These are phyloP conservation scores for Lophochroa leadbeateri DNA, from an alignment of 2,113 vertebrate genomes.

Conservation along the genomic window DNA sequence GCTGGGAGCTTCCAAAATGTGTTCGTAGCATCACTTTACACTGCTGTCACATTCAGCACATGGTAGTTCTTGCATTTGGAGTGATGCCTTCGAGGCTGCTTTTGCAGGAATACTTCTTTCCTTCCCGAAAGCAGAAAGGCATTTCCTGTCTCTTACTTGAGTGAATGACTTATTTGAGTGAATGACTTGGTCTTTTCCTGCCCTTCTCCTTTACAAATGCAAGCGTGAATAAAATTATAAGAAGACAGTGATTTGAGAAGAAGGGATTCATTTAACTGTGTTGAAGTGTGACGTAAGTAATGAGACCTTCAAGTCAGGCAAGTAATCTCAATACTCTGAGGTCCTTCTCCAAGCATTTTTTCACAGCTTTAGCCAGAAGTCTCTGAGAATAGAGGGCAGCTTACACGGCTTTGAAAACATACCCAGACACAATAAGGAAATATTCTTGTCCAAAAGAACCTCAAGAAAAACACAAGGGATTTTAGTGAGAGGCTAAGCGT, in stretches of 20 bases:
- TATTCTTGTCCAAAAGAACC: conserved; percentile 33
- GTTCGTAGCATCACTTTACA: not conserved
- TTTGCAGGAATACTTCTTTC: not conserved
- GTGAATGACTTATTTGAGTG: not conserved
- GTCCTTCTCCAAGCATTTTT: not conserved
- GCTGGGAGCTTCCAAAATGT: not conserved
- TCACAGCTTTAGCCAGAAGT: not conserved
- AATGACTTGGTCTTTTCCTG: not conserved
- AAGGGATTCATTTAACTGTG: conserved; percentile 15
- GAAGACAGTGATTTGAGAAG: conserved; percentile 9
- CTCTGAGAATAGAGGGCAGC: not conserved
- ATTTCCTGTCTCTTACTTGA: conserved; percentile 20
- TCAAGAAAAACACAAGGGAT: conserved; percentile 35
- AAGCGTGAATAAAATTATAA: conserved; percentile 11
- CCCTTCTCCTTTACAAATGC: conserved; percentile 15
- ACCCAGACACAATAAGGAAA: conserved; percentile 17
- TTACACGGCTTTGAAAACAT: conserved; percentile 24
- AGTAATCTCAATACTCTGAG: not conserved
- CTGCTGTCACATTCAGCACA: not conserved
- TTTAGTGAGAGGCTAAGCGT: conserved; percentile 7
- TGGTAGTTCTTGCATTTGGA: not conserved
- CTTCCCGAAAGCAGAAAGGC: not conserved
- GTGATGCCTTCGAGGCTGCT: not conserved
- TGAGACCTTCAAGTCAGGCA: not conserved
- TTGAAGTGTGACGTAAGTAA: not conserved